Conservation (phyloP, 2,113 vertebrate genomes). For the Cinclus cinclus region DNA sequence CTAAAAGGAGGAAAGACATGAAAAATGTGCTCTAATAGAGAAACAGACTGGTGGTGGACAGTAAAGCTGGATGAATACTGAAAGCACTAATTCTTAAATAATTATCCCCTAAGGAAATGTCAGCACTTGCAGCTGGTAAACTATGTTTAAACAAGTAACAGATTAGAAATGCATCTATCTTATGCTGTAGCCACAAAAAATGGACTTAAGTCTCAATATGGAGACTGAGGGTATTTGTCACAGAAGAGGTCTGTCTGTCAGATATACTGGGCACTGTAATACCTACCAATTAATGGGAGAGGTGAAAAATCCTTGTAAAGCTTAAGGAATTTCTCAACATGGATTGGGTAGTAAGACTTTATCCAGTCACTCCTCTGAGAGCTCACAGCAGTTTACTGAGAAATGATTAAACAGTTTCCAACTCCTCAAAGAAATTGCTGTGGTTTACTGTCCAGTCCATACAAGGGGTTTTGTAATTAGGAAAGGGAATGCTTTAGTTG, state of each 20-base stretch:
- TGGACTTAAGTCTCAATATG: background rate
- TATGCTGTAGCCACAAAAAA: background rate
- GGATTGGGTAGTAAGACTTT: background rate
- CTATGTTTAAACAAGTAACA: background rate
- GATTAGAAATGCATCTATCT: background rate
- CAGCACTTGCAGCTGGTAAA: background rate
- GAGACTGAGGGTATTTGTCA: background rate
- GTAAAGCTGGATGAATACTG: background rate
- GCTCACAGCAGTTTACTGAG: background rate
- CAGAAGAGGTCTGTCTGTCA: background rate
- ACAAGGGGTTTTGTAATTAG: background rate
- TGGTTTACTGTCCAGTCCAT: background rate
- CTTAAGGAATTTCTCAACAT: background rate
- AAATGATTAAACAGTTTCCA: background rate
- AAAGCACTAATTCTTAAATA: slow-evolving; percentile 3
- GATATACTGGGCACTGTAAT: background rate
- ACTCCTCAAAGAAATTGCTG: rapidly evolving
- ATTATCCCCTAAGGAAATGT: background rate
- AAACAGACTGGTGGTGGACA: background rate
- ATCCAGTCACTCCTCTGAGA: background rate
- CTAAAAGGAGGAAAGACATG: background rate
- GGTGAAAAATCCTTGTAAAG: background rate
- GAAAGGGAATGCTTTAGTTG: background rate
- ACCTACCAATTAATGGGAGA: background rate
- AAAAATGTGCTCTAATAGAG: background rate